Evolutionary conservation across 2,888 invertebrate genomes (phyloP), one percentile per base, ranked within the genome.

Genomic region (Drosophila affinis): DNA sequence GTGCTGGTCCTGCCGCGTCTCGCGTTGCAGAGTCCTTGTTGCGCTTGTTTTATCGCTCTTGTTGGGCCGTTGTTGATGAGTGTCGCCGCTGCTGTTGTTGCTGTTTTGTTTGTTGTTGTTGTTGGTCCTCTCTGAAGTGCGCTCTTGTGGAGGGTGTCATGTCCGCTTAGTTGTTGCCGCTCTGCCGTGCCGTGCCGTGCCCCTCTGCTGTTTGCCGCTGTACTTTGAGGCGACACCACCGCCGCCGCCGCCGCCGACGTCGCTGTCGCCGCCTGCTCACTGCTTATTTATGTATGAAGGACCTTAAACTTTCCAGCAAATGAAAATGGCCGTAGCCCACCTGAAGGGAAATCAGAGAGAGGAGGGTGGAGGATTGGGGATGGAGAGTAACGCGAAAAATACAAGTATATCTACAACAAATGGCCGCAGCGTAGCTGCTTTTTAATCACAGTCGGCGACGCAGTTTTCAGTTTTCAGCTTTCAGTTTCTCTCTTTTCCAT

Each of bases 281-380:
- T 84, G 76, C 87, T 85, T 84, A 88, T 85, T 85, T 88, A 88
- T 85, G 84, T 86, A 88, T 88, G 88, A 83, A 88, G 88, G 80
- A 86, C 86, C 88, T 86, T 86, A 87, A 86, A 88, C 89, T 86
- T 87, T 86, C 79, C 76, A 76, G 81, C 72, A 76, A 80, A 88
- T 82, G 80, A 82, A 87, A 87, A 85, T 85, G 82, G 82, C 74
- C 75, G 65, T 67, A 60, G 67, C 49, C 55, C 45, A 27, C 39
- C 39, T 59, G 57, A 48, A 57, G 39, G 51, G 78, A 67, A 52
- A 65, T 5, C 61, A 62, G 39, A 44, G n/a, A 45, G 21, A 21
- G 21, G 3, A 3, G 51, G 67, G 47, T 58, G 56, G 32, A 21
- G 21, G 21, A 21, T 21, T 3, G 21, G 3, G 21, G 21, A 21